Conservation (phyloP, 2,113 vertebrate genomes). For the Takifugu flavidus region DNA sequence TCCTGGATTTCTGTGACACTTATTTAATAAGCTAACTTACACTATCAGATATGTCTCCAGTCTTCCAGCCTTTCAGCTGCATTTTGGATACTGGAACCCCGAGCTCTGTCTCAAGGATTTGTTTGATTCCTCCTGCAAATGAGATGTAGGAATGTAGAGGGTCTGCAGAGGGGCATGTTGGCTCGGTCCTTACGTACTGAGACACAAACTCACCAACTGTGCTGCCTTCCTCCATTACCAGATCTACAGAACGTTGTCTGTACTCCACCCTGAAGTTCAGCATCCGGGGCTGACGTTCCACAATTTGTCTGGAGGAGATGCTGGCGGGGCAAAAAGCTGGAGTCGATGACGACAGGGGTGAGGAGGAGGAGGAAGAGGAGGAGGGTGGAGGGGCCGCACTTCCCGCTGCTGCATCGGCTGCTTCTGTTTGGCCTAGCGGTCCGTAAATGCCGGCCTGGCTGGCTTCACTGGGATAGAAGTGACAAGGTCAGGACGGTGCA, state of each 20-base stretch:
- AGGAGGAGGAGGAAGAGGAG: constrained; percentile 69
- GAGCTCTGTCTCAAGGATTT: constrained; percentile 92
- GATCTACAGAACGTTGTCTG: constrained; percentile 89
- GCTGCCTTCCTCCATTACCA: constrained; percentile 93
- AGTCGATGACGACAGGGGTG: constrained; percentile 77
- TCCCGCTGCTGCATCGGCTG: constrained; percentile 55
- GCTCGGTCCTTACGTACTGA: no score
- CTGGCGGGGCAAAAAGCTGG: constrained; percentile 88
- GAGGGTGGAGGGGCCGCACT: constrained; percentile 56
- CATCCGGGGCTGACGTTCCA: constrained; percentile 94
- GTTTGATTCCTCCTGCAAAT: constrained; percentile 89
- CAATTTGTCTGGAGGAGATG: constrained; percentile 86
- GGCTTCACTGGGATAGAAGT: constrained; percentile 72
- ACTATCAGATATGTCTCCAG: constrained; percentile 91
- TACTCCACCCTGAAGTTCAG: constrained; percentile 96
- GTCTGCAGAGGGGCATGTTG: no score
- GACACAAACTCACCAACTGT: constrained; percentile 84
- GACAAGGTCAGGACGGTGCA: not conserved
- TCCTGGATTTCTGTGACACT: no score
- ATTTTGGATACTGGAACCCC: constrained; percentile 94
- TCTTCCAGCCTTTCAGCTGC: constrained; percentile 98
- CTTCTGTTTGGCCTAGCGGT: constrained; percentile 67
- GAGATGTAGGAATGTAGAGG: not conserved
- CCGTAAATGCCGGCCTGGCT: constrained; percentile 74
- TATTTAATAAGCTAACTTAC: constrained; percentile 78